phyloP scores from a whole-genome alignment of 1,140 invertebrate genomes.

The Drosophila parabipectinata region DNA sequence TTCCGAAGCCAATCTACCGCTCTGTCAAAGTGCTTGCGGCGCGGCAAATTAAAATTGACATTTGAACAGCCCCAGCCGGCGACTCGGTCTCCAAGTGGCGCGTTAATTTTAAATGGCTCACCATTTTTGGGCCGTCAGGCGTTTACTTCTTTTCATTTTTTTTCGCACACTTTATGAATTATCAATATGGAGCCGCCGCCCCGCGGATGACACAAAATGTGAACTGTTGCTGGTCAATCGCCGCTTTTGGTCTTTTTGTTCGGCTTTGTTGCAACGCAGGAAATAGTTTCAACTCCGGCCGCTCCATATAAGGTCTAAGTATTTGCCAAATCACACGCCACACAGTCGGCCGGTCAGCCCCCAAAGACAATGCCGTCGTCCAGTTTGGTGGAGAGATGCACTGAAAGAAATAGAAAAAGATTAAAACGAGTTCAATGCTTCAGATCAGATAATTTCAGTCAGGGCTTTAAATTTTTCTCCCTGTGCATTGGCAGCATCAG shows the following conservation, averaged over 20 bases:
- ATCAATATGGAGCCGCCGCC: constrained; percentile 73
- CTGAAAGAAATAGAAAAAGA: not conserved
- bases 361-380: constrained; percentile 69
- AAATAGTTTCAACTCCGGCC: constrained; percentile 65
- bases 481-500: constrained; percentile 8
- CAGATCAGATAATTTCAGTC: too few species aligned
- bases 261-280: constrained; percentile 69
- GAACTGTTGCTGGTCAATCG: constrained; percentile 44
- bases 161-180: constrained; percentile 68
- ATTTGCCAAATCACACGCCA: constrained; percentile 82
- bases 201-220: constrained; percentile 74
- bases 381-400: constrained; percentile 25
- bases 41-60: constrained; percentile 79
- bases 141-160: constrained; percentile 39
- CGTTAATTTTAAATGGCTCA: constrained; percentile 76
- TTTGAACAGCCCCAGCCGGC: constrained; percentile 64
- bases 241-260: constrained; percentile 23
- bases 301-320: constrained; percentile 80
- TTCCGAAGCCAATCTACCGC: constrained; percentile 39
- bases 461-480: not conserved
- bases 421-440: too few species aligned
- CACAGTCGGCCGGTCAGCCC: constrained; percentile 21
- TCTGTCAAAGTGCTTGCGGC: constrained; percentile 58
- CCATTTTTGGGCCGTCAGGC: constrained; percentile 62
- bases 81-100: constrained; percentile 25